Conservation (phyloP, 2,797 vertebrate species). For the Muscicapa comitata region DNA sequence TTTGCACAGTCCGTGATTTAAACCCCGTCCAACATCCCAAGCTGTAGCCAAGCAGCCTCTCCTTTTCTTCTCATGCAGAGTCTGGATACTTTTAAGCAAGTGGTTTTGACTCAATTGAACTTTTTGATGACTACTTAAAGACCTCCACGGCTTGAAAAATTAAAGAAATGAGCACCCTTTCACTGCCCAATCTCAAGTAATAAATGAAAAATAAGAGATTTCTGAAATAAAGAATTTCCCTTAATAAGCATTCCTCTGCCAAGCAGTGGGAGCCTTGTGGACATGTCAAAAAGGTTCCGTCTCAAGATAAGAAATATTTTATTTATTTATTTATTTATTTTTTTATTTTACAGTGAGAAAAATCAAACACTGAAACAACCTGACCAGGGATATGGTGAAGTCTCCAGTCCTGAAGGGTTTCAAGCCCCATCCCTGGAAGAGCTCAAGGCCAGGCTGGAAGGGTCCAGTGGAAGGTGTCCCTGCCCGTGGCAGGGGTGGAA, state of each 20-base stretch:
- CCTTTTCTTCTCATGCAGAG: background rate
- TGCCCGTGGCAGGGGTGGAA: background rate
- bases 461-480: background rate
- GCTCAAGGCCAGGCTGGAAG: background rate
- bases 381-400: background rate
- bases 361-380: background rate
- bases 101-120: background rate
- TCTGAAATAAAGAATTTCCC: background rate
- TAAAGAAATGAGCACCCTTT: background rate
- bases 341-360: background rate
- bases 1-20: background rate
- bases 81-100: background rate
- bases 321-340: background rate
- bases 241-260: background rate
- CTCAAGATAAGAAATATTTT: background rate
- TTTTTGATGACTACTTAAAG: background rate
- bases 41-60: background rate
- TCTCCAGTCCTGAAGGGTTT: background rate
- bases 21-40: rapidly evolving
- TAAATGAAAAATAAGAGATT: background rate
- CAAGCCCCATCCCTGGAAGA: background rate
- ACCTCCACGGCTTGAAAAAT: rapidly evolving
- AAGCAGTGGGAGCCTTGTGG: background rate
- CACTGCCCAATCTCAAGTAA: background rate
- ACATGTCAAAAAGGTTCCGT: rapidly evolving